Evolutionary conservation across 1,140 invertebrate species (phyloP).

Genomic region (Belonocnema kinseyi): DNA sequence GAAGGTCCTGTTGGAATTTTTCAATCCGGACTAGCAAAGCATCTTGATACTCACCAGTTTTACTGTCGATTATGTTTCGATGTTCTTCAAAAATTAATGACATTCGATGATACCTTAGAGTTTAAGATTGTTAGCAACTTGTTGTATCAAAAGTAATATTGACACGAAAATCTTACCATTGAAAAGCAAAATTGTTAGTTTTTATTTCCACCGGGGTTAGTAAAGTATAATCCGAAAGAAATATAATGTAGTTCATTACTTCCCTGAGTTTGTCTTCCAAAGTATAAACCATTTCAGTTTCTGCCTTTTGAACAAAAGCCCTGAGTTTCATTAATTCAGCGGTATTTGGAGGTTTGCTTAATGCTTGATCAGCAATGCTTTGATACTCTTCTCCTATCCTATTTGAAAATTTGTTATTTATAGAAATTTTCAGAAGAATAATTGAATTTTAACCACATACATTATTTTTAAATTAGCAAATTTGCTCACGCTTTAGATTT

Average conservation of each 20-base stretch:
- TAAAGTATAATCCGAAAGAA: slow-evolving; percentile 86
- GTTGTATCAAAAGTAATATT: background rate
- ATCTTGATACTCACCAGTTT: slow-evolving; percentile 92
- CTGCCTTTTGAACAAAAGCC: slow-evolving; percentile 84
- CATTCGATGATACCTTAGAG: slow-evolving; percentile 81
- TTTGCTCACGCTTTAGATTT: slow-evolving; percentile 83
- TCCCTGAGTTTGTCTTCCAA: slow-evolving; percentile 86
- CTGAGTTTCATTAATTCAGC: slow-evolving; percentile 89
- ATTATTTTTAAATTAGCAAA: slow-evolving; percentile 21
- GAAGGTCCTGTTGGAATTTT: slow-evolving; percentile 88
- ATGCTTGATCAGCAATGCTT: slow-evolving; percentile 84
- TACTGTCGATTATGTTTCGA: slow-evolving; percentile 85
- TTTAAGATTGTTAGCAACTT: background rate
- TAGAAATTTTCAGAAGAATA: slow-evolving; percentile 38
- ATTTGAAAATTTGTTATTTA: slow-evolving; percentile 48
- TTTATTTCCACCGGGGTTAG: slow-evolving; percentile 90
- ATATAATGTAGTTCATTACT: slow-evolving; percentile 82
- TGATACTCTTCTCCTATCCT: slow-evolving; percentile 92
- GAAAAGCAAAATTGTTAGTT: slow-evolving; percentile 89
- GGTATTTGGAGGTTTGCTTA: slow-evolving; percentile 89
- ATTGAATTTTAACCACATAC: background rate
- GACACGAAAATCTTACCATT: slow-evolving; percentile 78
- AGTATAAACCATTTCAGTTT: slow-evolving; percentile 82
- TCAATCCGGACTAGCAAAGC: slow-evolving; percentile 82
- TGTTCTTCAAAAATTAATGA: slow-evolving; percentile 89